These are phyloP conservation scores for Tragelaphus buxtoni DNA, from an alignment of 2,113 vertebrate genomes.

Conservation along the genomic window DNA sequence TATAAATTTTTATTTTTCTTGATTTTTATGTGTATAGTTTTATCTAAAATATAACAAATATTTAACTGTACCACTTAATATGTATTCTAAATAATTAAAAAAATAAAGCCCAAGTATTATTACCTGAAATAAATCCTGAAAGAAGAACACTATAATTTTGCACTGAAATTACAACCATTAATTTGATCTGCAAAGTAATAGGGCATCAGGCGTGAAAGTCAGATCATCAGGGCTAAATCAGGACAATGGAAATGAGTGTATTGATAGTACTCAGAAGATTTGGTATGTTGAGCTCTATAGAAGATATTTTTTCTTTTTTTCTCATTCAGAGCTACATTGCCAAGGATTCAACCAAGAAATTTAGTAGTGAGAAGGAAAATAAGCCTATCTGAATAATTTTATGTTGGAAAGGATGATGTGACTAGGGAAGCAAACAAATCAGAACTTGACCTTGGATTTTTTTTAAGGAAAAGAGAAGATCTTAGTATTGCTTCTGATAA, in stretches of 20 bases:
- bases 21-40: not conserved
- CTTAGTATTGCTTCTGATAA: not conserved
- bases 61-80: conserved; percentile 25
- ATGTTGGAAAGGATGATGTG: not conserved
- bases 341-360: not conserved
- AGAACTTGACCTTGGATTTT: conserved; percentile 17
- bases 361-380: not conserved
- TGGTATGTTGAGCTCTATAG: not conserved
- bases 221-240: not conserved
- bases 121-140: conserved; percentile 48
- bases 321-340: not conserved
- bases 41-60: conserved; percentile 13
- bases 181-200: conserved; percentile 3
- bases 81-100: conserved; percentile 3
- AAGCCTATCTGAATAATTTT: not conserved
- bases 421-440: not conserved
- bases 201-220: not conserved
- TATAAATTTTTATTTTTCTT: not conserved
- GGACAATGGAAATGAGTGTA: not conserved
- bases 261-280: not conserved
- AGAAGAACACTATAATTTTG: not conserved
- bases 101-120: not conserved
- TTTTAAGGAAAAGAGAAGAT: not conserved
- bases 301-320: not conserved
- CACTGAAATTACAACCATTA: conserved; percentile 28